Evolutionary conservation across 2,888 invertebrate genomes (phyloP), one percentile per base, ranked within the genome.

Genomic region (Sarcophaga caerulescens): DNA sequence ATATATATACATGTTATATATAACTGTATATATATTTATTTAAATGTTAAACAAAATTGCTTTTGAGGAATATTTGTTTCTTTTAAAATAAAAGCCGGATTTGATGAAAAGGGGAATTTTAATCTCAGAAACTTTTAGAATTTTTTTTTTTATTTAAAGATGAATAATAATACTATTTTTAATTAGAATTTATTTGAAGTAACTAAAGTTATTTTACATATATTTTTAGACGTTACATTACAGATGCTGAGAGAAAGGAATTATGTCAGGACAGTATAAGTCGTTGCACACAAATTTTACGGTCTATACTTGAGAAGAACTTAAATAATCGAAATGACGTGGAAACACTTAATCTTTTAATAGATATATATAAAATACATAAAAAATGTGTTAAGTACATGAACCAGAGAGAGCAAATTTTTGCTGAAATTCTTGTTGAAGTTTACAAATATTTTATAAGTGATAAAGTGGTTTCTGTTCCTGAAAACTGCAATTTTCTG

Each of bases 201-300:
- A 57, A 57, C 57, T 5, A 57, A 47, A 12, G 45, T 4, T 47
- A n/a, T 52, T 69, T 25, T 21, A 47, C 12, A 69, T 21, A 23
- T 12, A 57, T n/a, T 66, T 93, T 14, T 90, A 96, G 96, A 90
- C 96, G 96, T 90, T 98, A 98, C 92, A 94, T 99, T 83, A 95
- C 97, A 59, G 97, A 98, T 91, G 95, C 95, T 2, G 98, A 98
- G 92, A 95, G 98, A 81, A 95, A 96, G 89, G 96, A 96, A 89
- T 94, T 98, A 81, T 96, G 96, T 0, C 95, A 96, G 81, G 96
- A 97, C 93, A 97, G 98, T 0, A 94, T 97, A 86, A 95, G 95
- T 0, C 94, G 96, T 87, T 96, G 96, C 88, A 94, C 95, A 11
- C 96, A 96, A 90, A 95, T 96, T 59, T 93, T 96, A 85, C 94